These are phyloP conservation scores for Sebastes schlegelii DNA, from an alignment of 2,113 vertebrate genomes.

Conservation along the genomic window DNA sequence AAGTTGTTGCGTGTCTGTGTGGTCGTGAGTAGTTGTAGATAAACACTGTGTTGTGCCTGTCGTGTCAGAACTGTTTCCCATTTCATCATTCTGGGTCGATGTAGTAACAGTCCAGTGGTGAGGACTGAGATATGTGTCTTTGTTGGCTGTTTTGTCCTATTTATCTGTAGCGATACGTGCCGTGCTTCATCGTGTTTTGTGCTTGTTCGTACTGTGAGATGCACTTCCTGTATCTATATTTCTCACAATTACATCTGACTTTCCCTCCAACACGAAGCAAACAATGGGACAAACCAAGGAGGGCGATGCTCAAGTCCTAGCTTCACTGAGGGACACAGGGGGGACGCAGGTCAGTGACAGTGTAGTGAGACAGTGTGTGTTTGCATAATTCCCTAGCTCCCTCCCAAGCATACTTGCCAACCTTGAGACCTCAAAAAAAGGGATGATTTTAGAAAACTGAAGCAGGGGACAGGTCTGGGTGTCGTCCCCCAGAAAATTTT, in stretches of 20 bases:
- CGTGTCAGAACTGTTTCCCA: not conserved
- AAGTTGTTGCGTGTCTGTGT: conserved; percentile 41
- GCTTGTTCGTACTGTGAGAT: conserved; percentile 33
- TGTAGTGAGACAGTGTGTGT: conserved; percentile 63
- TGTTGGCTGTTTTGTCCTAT: not conserved
- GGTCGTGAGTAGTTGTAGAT: conserved; percentile 12
- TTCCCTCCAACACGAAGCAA: conserved; percentile 71
- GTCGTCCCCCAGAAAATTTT: too few species aligned
- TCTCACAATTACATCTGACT: conserved; percentile 66
- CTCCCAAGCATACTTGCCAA: conserved; percentile 1
- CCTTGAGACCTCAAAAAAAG: too few species aligned
- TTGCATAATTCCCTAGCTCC: conserved; percentile 26
- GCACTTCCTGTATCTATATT: conserved; percentile 47
- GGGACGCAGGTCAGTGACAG: conserved; percentile 75
- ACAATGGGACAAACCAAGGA: conserved; percentile 63
- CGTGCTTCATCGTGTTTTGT: conserved; percentile 33
- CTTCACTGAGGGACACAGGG: conserved; percentile 63
- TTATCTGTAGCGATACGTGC: not conserved
- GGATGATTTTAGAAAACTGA: too few species aligned
- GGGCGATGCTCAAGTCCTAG: conserved; percentile 61
- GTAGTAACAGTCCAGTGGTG: conserved; percentile 3
- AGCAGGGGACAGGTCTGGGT: too few species aligned
- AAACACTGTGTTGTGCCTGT: conserved; percentile 2
- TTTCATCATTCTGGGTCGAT: not conserved
- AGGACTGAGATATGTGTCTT: not conserved